These are phyloP conservation scores for Mesorhabditis spiculigera DNA, from an alignment of 2,888 invertebrate species.

Conservation along the genomic window DNA sequence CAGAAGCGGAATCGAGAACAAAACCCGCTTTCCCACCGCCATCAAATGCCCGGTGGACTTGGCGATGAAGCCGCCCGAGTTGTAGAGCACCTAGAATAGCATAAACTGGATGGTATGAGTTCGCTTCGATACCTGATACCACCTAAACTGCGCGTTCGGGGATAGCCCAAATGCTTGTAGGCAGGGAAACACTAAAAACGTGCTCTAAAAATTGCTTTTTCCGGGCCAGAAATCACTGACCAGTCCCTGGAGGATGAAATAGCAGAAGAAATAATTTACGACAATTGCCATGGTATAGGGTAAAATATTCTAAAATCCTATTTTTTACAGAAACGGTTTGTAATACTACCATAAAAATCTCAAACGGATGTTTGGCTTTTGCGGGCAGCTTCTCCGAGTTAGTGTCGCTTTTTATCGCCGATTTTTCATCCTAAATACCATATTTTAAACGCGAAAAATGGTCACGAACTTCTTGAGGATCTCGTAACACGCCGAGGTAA, in stretches of 20 bases:
- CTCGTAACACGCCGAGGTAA: no score
- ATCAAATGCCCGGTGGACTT: background rate
- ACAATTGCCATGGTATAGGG: background rate
- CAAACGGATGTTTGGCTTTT: no score
- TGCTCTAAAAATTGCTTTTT: background rate
- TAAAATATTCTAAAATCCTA: background rate
- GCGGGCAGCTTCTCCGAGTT: no score
- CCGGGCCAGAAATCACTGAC: background rate
- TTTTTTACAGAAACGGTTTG: no score
- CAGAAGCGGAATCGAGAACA: background rate
- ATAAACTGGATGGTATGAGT: background rate
- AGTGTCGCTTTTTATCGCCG: no score
- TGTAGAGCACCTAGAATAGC: background rate
- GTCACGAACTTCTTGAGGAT: no score
- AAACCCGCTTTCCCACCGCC: background rate
- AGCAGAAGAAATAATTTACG: background rate
- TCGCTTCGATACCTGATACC: background rate
- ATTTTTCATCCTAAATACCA: no score
- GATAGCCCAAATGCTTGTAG: background rate
- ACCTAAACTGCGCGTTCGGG: background rate
- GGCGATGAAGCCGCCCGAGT: conserved; percentile 2
- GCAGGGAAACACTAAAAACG: background rate
- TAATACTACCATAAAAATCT: no score
- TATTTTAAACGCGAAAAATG: no score
- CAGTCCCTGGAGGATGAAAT: background rate